Conservation (phyloP, 1,140 invertebrate genomes). For the Dendroctonus valens region DNA sequence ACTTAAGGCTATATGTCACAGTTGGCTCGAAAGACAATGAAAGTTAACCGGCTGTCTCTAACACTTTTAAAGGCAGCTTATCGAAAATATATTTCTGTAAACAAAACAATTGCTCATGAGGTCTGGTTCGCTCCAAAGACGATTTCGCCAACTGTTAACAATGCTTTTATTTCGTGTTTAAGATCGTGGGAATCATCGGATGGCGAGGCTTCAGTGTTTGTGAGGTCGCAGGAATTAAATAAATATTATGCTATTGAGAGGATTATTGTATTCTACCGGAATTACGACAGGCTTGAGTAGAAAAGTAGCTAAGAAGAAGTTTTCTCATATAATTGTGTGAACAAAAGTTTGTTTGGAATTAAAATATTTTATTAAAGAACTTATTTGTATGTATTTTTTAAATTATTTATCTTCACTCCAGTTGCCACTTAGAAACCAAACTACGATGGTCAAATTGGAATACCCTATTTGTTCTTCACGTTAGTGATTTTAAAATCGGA, state of each 20-base stretch:
- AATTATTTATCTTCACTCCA: too few relatives aligned
- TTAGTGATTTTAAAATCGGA: too few relatives aligned
- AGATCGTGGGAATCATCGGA: conserved; percentile 19
- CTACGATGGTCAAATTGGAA: too few relatives aligned
- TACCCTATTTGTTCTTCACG: too few relatives aligned
- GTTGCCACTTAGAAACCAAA: too few relatives aligned
- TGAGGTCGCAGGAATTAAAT: conserved; percentile 19
- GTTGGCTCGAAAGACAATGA: too few relatives aligned
- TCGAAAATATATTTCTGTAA: conserved; percentile 14
- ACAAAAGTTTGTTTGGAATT: too few relatives aligned
- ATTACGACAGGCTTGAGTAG: conserved; percentile 3
- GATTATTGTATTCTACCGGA: conserved; percentile 15
- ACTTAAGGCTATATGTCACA: too few relatives aligned
- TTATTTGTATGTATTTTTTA: too few relatives aligned
- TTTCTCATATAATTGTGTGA: too few relatives aligned
- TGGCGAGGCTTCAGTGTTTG: conserved; percentile 13
- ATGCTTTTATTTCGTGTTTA: conserved; percentile 24
- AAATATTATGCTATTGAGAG: conserved; percentile 20
- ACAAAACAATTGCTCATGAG: conserved; percentile 14
- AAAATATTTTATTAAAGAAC: too few relatives aligned
- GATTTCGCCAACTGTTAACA: conserved; percentile 20
- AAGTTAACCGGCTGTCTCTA: background rate
- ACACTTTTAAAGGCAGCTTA: conserved; percentile 13
- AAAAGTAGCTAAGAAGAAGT: too few relatives aligned
- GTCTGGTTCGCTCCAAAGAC: conserved; percentile 13